These are phyloP conservation scores for Poeciliopsis prolifica DNA, from an alignment of 2,113 vertebrate genomes.

Conservation along the genomic window DNA sequence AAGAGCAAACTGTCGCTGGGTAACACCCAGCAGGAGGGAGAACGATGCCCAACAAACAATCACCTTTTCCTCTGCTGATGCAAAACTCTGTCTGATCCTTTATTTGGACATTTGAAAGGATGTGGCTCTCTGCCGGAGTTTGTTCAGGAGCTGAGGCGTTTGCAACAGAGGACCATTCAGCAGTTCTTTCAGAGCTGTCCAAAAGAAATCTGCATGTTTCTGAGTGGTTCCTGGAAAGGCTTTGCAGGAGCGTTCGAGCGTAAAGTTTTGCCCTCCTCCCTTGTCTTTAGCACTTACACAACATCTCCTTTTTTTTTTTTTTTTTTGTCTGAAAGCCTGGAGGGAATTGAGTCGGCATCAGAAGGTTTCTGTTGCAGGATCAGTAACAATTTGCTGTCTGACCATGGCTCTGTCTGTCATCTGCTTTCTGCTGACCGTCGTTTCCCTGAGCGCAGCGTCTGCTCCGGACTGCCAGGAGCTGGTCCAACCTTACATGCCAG, in stretches of 20 bases:
- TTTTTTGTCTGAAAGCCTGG: constrained; percentile 1
- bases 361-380: constrained; percentile 44
- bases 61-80: constrained; percentile 20
- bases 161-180: constrained; percentile 34
- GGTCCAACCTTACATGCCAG: constrained; percentile 62
- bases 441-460: constrained; percentile 44
- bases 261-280: constrained; percentile 22
- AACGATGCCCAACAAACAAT: constrained; percentile 24
- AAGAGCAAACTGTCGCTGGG: constrained; percentile 36
- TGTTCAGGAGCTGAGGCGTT: constrained; percentile 26
- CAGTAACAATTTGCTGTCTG: constrained; percentile 14
- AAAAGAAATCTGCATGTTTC: constrained; percentile 44
- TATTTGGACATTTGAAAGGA: constrained; percentile 27
- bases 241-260: constrained; percentile 22
- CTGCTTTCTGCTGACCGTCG: constrained; percentile 46
- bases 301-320: constrained; percentile 6
- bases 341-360: constrained; percentile 44
- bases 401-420: constrained; percentile 56
- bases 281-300: constrained; percentile 25
- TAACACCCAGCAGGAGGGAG: constrained; percentile 3
- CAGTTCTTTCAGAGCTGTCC: constrained; percentile 30
- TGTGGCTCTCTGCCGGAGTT: constrained; percentile 47
- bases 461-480: constrained; percentile 68
- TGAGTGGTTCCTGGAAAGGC: constrained; percentile 25
- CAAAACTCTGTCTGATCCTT: constrained; percentile 29